These are phyloP conservation scores for Leptosomus discolor DNA, from an alignment of 2,113 vertebrate species.

Conservation along the genomic window DNA sequence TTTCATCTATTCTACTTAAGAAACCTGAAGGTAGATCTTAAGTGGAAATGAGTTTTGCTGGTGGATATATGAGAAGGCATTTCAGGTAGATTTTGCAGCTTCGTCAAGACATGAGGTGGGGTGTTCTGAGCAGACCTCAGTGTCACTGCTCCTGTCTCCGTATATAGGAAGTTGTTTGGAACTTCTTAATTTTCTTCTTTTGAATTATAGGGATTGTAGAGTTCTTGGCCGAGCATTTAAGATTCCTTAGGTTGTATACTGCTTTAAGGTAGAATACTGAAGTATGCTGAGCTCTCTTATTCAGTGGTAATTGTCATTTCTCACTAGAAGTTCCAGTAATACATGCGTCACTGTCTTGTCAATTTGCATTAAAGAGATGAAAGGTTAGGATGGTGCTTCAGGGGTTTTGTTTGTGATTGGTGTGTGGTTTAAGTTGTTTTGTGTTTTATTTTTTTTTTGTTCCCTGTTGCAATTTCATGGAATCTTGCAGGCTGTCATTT, in stretches of 20 bases:
- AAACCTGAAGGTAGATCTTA: not conserved
- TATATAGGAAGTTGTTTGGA: not conserved
- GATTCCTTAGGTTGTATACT: not conserved
- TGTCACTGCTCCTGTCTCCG: not conserved
- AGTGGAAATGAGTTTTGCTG: not conserved
- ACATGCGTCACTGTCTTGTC: not conserved
- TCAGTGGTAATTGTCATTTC: not conserved
- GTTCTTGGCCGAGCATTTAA: not conserved
- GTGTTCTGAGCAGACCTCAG: not conserved
- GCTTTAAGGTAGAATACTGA: not conserved
- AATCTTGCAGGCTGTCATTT: not conserved
- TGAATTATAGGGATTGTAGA: not conserved
- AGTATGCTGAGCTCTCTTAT: not conserved
- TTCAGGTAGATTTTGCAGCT: not conserved
- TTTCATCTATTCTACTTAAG: not conserved
- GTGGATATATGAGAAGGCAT: not conserved
- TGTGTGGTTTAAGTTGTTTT: not conserved
- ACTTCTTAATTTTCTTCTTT: not conserved
- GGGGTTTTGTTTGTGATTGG: not conserved
- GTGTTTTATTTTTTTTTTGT: not conserved
- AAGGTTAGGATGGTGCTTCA: not conserved
- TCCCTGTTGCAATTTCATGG: not conserved
- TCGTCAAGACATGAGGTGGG: not conserved
- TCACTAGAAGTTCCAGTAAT: not conserved
- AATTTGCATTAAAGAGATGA: not conserved